A percentile compares a stretch with the other conserved stretches of the same genome.
phyloP scores from a whole-genome alignment of 1,140 invertebrate species.

The Schmidtea mediterranea region DNA sequence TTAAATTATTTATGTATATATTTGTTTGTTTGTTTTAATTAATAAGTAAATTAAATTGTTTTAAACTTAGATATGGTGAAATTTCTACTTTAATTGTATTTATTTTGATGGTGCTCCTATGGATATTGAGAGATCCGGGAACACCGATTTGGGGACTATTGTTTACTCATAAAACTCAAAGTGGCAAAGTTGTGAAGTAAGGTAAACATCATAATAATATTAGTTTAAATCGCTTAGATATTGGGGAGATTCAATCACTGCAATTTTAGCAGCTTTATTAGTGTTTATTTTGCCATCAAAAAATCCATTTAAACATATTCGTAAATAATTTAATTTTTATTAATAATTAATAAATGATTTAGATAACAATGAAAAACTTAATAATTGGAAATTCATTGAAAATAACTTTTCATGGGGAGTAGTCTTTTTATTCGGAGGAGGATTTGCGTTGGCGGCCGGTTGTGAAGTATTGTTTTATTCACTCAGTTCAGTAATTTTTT shows the following conservation, averaged over 20 bases:
- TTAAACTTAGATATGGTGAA: conserved; percentile 35
- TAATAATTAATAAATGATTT: too few species aligned
- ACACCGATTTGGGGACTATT: too few species aligned
- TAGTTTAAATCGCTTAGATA: conserved; percentile 15
- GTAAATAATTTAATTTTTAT: too few species aligned
- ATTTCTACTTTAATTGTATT: conserved; percentile 42
- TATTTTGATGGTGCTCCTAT: conserved; percentile 44
- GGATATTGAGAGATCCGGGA: conserved; percentile 52
- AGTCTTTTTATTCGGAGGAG: conserved; percentile 38
- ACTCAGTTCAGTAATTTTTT: background rate
- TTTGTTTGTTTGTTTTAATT: too few species aligned
- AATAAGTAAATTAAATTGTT: background rate
- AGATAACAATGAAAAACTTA: too few species aligned
- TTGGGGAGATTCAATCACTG: conserved; percentile 20
- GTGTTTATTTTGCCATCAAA: conserved; percentile 17
- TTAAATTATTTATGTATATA: too few species aligned
- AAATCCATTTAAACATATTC: conserved; percentile 10
- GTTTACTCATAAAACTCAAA: background rate
- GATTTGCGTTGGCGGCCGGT: conserved; percentile 45
- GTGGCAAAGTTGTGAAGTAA: background rate
- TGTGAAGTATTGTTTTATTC: conserved; percentile 5
- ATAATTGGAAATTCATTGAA: conserved; percentile 21
- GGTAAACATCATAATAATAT: too few species aligned
- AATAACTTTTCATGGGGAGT: conserved; percentile 29
- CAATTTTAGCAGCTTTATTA: conserved; percentile 14